phyloP scores from a whole-genome alignment of 2,797 vertebrate species.

The Darevskia mixta region DNA sequence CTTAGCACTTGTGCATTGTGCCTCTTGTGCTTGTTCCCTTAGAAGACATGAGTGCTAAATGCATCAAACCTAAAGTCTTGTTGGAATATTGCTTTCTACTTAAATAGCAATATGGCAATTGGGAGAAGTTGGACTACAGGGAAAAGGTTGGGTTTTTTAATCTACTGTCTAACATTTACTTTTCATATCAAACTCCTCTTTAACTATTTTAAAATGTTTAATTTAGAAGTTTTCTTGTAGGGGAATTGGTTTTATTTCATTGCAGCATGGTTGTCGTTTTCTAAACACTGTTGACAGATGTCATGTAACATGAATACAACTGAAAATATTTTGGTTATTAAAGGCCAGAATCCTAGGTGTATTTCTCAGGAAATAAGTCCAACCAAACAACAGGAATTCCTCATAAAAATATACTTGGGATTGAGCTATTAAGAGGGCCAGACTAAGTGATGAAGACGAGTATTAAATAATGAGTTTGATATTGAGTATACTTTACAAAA shows the following conservation, averaged over 20 bases:
- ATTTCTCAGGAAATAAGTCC: not conserved
- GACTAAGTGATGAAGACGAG: not conserved
- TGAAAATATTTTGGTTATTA: not conserved
- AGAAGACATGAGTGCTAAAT: not conserved
- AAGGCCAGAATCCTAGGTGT: not conserved
- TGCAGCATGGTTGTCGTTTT: not conserved
- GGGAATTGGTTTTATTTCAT: not conserved
- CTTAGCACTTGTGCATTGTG: not conserved
- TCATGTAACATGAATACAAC: not conserved
- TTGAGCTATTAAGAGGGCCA: not conserved
- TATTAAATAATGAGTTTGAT: conserved; percentile 10
- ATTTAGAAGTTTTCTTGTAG: not conserved
- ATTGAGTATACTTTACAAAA: not conserved
- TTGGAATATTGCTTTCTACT: not conserved
- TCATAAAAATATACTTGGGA: not conserved
- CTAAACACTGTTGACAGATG: not conserved
- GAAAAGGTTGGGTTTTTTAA: not conserved
- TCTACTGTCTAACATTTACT: not conserved
- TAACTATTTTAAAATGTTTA: not conserved
- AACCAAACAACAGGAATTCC: not conserved
- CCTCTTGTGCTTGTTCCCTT: not conserved
- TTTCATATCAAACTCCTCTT: not conserved
- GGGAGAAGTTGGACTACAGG: not conserved
- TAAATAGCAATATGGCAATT: not conserved
- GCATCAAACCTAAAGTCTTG: not conserved